phyloP scores from a whole-genome alignment of 2,797 vertebrate genomes.

The Orientallactaga sibirica region DNA sequence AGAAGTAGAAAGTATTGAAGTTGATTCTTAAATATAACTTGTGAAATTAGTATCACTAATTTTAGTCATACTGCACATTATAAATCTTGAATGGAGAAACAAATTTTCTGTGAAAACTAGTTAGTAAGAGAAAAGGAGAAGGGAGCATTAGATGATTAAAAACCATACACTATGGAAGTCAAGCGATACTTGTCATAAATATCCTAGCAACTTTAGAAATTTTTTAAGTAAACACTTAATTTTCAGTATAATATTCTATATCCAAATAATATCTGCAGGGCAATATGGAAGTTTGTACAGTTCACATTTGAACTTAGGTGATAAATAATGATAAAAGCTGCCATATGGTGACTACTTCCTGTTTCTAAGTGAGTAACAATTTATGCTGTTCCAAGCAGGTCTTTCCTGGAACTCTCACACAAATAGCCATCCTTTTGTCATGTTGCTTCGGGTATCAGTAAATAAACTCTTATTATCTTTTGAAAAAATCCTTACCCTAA shows the following conservation, averaged over 20 bases:
- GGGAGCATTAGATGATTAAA: not conserved
- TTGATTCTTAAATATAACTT: conserved; percentile 55
- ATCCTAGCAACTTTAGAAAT: not conserved
- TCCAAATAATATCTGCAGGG: not conserved
- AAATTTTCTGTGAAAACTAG: conserved; percentile 24
- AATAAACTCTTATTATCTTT: conserved; percentile 62
- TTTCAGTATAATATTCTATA: conserved; percentile 36
- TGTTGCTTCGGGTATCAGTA: conserved; percentile 40
- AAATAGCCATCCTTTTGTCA: not conserved
- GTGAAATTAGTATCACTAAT: conserved; percentile 16
- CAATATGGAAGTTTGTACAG: not conserved
- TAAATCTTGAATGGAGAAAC: conserved; percentile 24
- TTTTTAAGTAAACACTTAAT: conserved; percentile 20
- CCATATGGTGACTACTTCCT: not conserved
- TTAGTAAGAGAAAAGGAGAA: not conserved
- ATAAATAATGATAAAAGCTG: conserved; percentile 1
- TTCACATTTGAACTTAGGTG: not conserved
- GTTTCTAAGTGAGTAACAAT: not conserved
- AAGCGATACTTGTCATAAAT: too few relatives aligned
- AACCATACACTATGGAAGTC: not conserved
- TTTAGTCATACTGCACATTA: conserved; percentile 47
- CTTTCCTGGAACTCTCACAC: conserved; percentile 4
- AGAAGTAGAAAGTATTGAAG: conserved; percentile 3
- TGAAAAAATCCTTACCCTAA: conserved; percentile 81
- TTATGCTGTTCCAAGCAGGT: not conserved